phyloP scores from a whole-genome alignment of 2,113 vertebrate species.

The Periophthalmus modestus region DNA sequence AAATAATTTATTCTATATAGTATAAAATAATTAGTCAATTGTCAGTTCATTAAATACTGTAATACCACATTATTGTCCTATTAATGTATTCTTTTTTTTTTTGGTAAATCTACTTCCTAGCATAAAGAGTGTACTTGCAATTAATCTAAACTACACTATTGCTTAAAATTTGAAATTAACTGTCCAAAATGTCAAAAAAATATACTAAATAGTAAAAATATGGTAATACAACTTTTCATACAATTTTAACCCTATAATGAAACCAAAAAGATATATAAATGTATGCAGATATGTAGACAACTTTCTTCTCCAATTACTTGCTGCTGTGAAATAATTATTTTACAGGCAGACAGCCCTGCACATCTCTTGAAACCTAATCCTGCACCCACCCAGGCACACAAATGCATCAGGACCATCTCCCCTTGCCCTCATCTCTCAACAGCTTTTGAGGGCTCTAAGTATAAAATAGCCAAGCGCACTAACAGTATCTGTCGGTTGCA shows the following conservation, averaged over 20 bases:
- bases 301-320: background rate
- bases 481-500: conserved; percentile 83
- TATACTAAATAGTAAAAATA: no score
- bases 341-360: conserved; percentile 53
- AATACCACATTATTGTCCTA: background rate
- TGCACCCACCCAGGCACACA: conserved; percentile 77
- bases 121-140: no score
- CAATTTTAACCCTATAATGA: no score
- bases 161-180: no score
- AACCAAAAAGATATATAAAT: background rate
- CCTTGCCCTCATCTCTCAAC: conserved; percentile 83
- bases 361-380: conserved; percentile 82
- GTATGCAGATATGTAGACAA: background rate
- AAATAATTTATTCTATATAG: no score
- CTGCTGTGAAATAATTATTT: conserved; percentile 42
- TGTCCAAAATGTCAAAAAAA: no score
- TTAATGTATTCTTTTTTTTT: background rate
- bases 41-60: background rate
- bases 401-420: conserved; percentile 78
- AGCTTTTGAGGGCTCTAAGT: conserved; percentile 84
- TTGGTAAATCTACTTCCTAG: background rate
- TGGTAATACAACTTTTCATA: no score
- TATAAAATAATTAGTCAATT: background rate
- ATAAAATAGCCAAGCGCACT: conserved; percentile 78
- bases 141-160: no score